phyloP scores from a whole-genome alignment of 2,797 vertebrate genomes.

The Meriones psammophilus region DNA sequence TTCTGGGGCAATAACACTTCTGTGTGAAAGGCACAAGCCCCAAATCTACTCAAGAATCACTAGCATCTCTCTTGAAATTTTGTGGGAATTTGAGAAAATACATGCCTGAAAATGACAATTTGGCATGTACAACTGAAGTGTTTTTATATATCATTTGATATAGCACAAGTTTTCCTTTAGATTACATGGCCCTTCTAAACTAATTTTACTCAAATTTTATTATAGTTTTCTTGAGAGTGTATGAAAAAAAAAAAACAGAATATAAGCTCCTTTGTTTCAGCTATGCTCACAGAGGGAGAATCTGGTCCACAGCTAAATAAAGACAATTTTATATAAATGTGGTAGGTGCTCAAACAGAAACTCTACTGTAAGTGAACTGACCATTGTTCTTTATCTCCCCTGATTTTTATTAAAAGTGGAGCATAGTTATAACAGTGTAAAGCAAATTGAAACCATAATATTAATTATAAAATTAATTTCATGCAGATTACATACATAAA shows the following conservation, averaged over 20 bases:
- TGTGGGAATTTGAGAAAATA: background rate
- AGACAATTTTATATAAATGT: slow-evolving; percentile 26
- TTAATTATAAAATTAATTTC: slow-evolving; percentile 7
- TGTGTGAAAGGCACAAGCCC: background rate
- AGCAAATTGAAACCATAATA: background rate
- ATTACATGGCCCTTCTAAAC: slow-evolving; percentile 16
- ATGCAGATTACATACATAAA: background rate
- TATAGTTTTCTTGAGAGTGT: background rate
- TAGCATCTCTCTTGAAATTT: background rate
- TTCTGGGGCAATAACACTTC: too few species aligned
- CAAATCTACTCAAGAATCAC: background rate
- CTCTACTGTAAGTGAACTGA: background rate
- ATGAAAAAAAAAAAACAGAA: slow-evolving; percentile 13
- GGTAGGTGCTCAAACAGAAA: background rate
- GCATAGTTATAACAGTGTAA: background rate
- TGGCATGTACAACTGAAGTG: background rate
- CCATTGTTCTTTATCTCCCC: background rate
- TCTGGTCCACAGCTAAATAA: background rate
- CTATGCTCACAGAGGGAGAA: background rate
- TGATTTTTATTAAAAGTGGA: slow-evolving; percentile 18
- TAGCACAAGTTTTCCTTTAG: slow-evolving; percentile 27
- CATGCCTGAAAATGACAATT: background rate
- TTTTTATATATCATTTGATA: background rate
- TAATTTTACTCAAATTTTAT: slow-evolving; percentile 20
- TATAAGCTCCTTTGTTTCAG: background rate